Evolutionary conservation across 2,797 vertebrate genomes (phyloP).

Genomic region (Eulemur rubriventer): DNA sequence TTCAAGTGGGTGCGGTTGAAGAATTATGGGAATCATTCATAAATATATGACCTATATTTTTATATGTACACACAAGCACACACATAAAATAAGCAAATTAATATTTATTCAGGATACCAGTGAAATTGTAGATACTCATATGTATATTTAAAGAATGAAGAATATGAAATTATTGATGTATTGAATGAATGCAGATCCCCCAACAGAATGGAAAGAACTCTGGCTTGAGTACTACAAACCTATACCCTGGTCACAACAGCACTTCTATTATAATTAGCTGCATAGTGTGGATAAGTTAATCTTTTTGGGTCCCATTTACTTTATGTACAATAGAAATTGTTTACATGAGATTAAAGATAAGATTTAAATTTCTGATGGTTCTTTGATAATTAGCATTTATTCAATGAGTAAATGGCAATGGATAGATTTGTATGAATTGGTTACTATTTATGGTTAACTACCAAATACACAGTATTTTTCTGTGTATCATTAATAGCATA

Average conservation of each 20-base stretch:
- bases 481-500: not conserved
- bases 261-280: not conserved
- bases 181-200: not conserved
- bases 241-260: not conserved
- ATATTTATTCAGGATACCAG: not conserved
- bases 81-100: not conserved
- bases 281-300: not conserved
- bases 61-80: not conserved
- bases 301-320: not conserved
- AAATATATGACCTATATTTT: not conserved
- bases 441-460: not conserved
- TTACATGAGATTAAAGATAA: not conserved
- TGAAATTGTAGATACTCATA: not conserved
- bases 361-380: constrained; percentile 24
- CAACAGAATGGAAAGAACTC: not conserved
- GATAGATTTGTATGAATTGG: not conserved
- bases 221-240: not conserved
- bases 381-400: not conserved
- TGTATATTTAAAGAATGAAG: not conserved
- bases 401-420: not conserved
- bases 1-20: not conserved
- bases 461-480: not conserved
- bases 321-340: constrained; percentile 22
- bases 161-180: not conserved
- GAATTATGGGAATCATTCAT: not conserved